Base-by-base conservation (phyloP, 2,888 invertebrate genomes). In the Drosophila colorata region DNA sequence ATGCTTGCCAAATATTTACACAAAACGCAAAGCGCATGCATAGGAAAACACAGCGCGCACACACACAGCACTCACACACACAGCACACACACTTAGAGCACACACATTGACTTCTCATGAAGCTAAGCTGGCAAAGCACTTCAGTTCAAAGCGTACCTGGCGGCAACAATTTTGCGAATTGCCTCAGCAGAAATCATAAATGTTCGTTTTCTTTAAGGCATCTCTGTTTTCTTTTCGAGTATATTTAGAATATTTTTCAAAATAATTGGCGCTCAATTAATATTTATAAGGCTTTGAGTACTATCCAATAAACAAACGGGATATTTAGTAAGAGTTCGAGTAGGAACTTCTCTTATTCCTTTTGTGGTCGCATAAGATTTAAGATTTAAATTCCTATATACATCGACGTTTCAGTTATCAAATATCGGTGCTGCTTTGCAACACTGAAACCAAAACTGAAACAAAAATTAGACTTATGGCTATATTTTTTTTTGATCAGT, bases 1-100 rank as follows among this genome's bases (percentile, higher is more conserved):
- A 83, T 76, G 90, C 88, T 87, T 69, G 41, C 65, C 87, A 88
- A 87, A 87, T 87, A 88, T 87, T 86, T 75, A 74, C 75, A 74
- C 69, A 81, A 75, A 73, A 73, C 63, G 72, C 69, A 57, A 79
- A 63, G 57, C 64, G 61, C 46, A 73, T 84, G 66, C 78, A 87
- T 80, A 80, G 78, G 58, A 78, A 66, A 78, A 75, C 52, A 80
- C 37, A 52, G 16, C n/a, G 23, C 16, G 11, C 18, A 18, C 18
- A 57, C 43, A 43, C 63, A 44, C 28, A 57, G 40, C 63, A 44
- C 28, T 55, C 43, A 53, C 61, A 53, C 33, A 49, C 16, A 16
- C 6, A 31, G 2, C 2, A 28, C 28, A 9, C 9, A 28, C 28
- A 28, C 28, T 28, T 28, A 7, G 7, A 25, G 8, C 28, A 48